These are phyloP conservation scores for Sebastolobus altivelis DNA, from an alignment of 2,797 vertebrate species.

Conservation along the genomic window DNA sequence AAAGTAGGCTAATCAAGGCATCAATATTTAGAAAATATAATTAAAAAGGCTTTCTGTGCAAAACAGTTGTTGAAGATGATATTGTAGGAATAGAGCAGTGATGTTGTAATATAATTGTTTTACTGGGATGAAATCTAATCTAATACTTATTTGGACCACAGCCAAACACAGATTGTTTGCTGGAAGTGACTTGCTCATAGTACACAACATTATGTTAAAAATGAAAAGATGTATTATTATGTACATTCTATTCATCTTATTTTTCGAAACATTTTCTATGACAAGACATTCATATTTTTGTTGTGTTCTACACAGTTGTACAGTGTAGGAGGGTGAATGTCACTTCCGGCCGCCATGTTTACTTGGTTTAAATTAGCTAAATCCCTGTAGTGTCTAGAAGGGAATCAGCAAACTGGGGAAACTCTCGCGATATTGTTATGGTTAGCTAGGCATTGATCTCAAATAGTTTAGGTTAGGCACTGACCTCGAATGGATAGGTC, in stretches of 20 bases:
- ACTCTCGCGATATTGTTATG: no score
- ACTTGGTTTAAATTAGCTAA: neutral
- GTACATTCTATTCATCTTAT: neutral
- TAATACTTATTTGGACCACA: neutral
- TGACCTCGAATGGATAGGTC: no score
- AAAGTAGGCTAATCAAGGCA: neutral
- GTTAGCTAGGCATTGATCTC: no score
- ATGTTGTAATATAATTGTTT: neutral
- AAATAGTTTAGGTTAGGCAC: no score
- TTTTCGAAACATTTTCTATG: neutral
- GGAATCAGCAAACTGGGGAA: no score
- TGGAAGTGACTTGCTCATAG: neutral
- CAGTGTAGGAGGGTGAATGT: neutral
- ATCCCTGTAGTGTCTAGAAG: no score
- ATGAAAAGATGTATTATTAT: neutral
- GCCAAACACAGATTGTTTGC: neutral
- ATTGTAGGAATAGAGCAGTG: neutral
- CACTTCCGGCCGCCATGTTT: slow-evolving; percentile 25
- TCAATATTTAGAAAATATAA: neutral
- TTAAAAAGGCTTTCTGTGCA: neutral
- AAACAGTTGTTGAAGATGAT: neutral
- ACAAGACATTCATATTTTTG: neutral
- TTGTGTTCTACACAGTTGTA: neutral
- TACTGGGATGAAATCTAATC: neutral
- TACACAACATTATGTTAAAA: neutral